Base-by-base conservation (phyloP, 2,113 vertebrate genomes). In the Macrotus californicus region DNA sequence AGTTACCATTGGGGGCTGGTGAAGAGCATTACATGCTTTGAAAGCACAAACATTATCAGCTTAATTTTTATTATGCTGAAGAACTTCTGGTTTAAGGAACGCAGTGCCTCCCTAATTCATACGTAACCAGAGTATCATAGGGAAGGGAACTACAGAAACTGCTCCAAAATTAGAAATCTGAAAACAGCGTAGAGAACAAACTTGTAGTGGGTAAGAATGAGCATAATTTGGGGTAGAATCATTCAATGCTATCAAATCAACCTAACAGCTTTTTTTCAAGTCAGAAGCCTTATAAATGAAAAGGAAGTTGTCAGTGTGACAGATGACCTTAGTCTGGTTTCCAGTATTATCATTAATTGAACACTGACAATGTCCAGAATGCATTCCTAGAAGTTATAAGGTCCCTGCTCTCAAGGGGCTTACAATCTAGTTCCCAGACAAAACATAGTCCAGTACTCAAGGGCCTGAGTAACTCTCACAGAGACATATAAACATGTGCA, bases 351-450 rank as follows among this genome's bases (percentile, higher is more conserved):
- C 89, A 94, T 96, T 95, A 92, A 95, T 81, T 81, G 80, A 94
- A 91, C 41, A 93, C 41, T 96, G 96, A 96, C 96, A 89, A 93
- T 96, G 70, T 95, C 92, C 95, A 97, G 97, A 95, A 94, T 94
- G 46, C 95, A 96, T 97, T 97, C 92, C 81, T 89, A 91, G 67
- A 75, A 96, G 61, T 93, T 96, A 89, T 81, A 95, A 95, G 83
- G 80, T 81, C 84, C 95, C 92, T 96, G 87, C 76, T 97, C 96
- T 97, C 97, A 96, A 94, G 96, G 92, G 96, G 92, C 94, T 97
- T 97, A 96, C 96, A 94, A 96, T 97, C 94, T 96, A 95, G 80
- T 93, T 97, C 87, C 76, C 85, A 97, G 92, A 97, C 92, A 96
- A 96, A 97, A 97, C 93, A 96, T 92, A 96, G 22, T 88, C 70